phyloP scores from a whole-genome alignment of 2,113 vertebrate species.

The Manacus vitellinus region DNA sequence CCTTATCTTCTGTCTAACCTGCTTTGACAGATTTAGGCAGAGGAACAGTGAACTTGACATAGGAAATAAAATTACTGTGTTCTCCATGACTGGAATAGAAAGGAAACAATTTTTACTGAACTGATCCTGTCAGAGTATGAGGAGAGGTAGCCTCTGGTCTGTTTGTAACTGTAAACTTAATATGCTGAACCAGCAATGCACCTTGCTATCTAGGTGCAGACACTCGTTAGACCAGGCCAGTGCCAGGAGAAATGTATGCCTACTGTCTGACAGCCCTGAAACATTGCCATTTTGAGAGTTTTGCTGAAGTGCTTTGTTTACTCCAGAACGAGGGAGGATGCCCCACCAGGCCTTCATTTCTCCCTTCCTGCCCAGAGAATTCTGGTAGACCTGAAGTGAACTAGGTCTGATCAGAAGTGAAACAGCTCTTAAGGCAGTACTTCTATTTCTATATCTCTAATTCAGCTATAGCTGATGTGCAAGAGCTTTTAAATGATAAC shows the following conservation, averaged over 20 bases:
- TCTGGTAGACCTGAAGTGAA: background rate
- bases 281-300: background rate
- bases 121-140: background rate
- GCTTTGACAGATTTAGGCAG: background rate
- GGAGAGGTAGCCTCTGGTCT: background rate
- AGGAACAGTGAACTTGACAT: background rate
- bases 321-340: background rate
- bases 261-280: background rate
- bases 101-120: background rate
- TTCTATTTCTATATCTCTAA: background rate
- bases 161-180: background rate
- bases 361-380: background rate
- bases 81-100: background rate
- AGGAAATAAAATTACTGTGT: background rate
- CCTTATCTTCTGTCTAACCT: background rate
- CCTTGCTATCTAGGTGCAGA: background rate
- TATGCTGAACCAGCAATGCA: background rate
- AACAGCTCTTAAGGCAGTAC: background rate
- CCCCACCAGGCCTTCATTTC: background rate
- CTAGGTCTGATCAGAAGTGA: background rate
- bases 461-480: background rate
- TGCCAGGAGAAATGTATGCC: background rate
- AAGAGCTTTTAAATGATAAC: background rate
- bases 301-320: background rate
- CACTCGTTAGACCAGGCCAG: background rate